Evolutionary conservation across 2,797 vertebrate genomes (phyloP), one percentile per base, ranked within the genome.

Genomic region (Typhlichthys subterraneus): DNA sequence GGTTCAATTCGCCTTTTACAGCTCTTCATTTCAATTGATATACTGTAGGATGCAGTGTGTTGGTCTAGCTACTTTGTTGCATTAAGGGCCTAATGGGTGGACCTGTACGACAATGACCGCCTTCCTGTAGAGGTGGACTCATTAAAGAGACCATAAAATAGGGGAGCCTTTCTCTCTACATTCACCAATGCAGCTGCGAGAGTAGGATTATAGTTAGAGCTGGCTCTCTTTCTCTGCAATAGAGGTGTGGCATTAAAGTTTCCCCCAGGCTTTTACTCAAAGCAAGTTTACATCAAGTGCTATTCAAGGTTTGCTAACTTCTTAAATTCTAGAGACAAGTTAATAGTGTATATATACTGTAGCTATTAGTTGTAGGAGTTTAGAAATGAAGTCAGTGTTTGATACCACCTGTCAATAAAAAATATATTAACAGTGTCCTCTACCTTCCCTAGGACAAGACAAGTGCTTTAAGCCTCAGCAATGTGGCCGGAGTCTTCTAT

Each of bases 401-500:
- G 12, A 48, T 59, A 69, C 91, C 93, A 79, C 90, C 69, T 12
- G 7, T 51, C 74, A 59, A 42, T 79, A 59, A 13, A 7, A 77
- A 59, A 69, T 65, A 50, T 63, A 86, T 88, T 86, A 89, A 89
- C 23, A 59, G 63, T 77, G 83, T 83, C 88, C 58, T 88, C 29
- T 90, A 87, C 86, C 79, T 82, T 94, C 93, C 94, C 84, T 94
- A 99, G 98, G 97, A 99, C 95, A 99, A 99, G 96, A 99, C 98
- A 84, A 99, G 98, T 54, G 98, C 98, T 57, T 94, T 99, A 87
- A 99, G 97, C 89, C 93, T 99, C 87, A 99, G 97, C 94, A 99
- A 99, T 87, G 97, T 99, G 76, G 97, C 97, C 38, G 97, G 97
- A 42, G 97, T 99, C 89, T 99, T 99, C 94, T 99, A 99, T 93